phyloP scores from a whole-genome alignment of 2,797 vertebrate species.

The Protonibea diacanthus region DNA sequence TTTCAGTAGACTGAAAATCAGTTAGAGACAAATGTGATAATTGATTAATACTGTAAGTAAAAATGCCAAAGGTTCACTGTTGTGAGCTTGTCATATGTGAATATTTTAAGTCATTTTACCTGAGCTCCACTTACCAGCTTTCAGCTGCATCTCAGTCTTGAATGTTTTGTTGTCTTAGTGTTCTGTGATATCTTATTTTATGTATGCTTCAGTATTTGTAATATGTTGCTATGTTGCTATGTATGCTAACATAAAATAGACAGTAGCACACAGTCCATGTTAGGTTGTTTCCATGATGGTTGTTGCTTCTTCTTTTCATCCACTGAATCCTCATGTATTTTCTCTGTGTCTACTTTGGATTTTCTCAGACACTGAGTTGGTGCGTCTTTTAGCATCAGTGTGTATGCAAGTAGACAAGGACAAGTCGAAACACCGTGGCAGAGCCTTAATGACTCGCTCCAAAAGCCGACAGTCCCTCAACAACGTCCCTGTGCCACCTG shows the following conservation, averaged over 20 bases:
- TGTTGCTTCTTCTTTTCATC: too few relatives aligned
- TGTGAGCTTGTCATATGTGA: background rate
- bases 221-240: background rate
- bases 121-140: background rate
- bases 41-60: background rate
- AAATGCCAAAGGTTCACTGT: background rate
- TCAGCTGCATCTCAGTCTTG: background rate
- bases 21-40: background rate
- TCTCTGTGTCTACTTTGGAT: constrained; percentile 16
- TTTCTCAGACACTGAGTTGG: constrained; percentile 93
- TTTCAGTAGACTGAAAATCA: background rate
- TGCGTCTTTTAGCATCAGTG: constrained; percentile 94
- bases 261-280: too few relatives aligned
- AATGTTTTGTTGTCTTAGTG: background rate
- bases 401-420: constrained; percentile 97
- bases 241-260: background rate
- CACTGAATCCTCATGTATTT: background rate
- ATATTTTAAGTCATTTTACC: background rate
- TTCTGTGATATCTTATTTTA: background rate
- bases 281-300: background rate
- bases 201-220: background rate
- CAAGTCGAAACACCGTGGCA: constrained; percentile 87
- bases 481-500: constrained; percentile 88
- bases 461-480: constrained; percentile 89
- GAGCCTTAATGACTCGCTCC: constrained; percentile 78